Percentiles rank a stretch among this genome's conserved stretches.
phyloP scores from a whole-genome alignment of 1,140 invertebrate genomes.

The Galleria mellonella region DNA sequence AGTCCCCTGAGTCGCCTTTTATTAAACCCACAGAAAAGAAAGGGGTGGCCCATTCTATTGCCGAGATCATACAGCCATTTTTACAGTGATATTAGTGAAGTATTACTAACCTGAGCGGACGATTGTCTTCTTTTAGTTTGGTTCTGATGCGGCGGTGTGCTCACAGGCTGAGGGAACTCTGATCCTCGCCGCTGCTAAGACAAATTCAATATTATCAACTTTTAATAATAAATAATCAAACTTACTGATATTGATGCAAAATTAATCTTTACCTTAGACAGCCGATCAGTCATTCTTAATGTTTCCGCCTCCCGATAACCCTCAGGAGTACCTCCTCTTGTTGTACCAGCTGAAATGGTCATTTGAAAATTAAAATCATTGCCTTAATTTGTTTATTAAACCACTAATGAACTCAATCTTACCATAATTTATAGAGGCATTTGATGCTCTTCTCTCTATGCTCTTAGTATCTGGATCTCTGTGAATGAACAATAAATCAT shows the following conservation, averaged over 20 bases:
- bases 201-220: neutral
- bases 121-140: conserved; percentile 57
- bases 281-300: conserved; percentile 45
- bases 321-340: conserved; percentile 51
- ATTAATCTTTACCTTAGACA: conserved; percentile 40
- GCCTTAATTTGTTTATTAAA: neutral
- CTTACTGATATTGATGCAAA: too few species aligned
- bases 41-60: too few species aligned
- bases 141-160: conserved; percentile 50
- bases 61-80: too few species aligned
- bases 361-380: neutral
- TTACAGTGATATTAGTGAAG: neutral
- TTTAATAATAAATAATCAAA: too few species aligned
- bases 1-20: too few species aligned
- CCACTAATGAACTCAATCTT: conserved; percentile 7
- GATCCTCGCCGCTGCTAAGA: conserved; percentile 50
- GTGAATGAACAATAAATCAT: conserved; percentile 11
- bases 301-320: conserved; percentile 61
- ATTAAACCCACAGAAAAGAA: too few species aligned
- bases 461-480: conserved; percentile 46
- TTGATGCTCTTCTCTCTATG: conserved; percentile 55
- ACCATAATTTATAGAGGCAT: conserved; percentile 59
- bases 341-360: conserved; percentile 28
- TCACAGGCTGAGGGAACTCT: conserved; percentile 61
- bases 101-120: conserved; percentile 38